These are phyloP conservation scores for Aporophyla nigra DNA, from an alignment of 2,888 invertebrate genomes.

Conservation along the genomic window DNA sequence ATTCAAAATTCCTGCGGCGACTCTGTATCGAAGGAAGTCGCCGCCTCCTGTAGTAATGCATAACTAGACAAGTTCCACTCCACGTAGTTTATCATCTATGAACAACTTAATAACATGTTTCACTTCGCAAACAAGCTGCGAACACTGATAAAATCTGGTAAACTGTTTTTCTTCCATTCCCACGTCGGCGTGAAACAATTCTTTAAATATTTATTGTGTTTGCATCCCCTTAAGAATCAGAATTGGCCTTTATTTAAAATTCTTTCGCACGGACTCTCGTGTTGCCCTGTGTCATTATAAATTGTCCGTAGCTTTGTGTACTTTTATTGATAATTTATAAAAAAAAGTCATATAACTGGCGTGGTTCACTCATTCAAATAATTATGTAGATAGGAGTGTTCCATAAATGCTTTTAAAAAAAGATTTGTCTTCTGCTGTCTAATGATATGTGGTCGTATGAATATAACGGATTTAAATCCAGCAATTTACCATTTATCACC, in stretches of 20 bases:
- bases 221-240: conserved; percentile 44
- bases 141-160: conserved; percentile 51
- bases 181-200: conserved; percentile 47
- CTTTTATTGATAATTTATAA: background rate
- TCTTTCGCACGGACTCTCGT: conserved; percentile 29
- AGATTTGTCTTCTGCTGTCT: background rate
- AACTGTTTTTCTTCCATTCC: conserved; percentile 55
- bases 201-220: conserved; percentile 54
- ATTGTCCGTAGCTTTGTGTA: conserved; percentile 1
- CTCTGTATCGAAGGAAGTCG: conserved; percentile 39
- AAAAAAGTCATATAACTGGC: background rate
- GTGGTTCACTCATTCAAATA: background rate
- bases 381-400: background rate
- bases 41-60: conserved; percentile 23
- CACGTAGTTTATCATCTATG: conserved; percentile 44
- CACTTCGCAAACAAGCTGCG: conserved; percentile 45
- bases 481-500: conserved; percentile 15
- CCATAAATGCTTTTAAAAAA: background rate
- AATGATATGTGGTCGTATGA: background rate
- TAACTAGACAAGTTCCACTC: conserved; percentile 36
- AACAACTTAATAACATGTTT: conserved; percentile 55
- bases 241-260: conserved; percentile 42
- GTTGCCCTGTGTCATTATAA: conserved; percentile 9
- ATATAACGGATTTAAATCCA: conserved; percentile 32
- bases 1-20: conserved; percentile 42